These are phyloP conservation scores for Seriola dumerili DNA, from an alignment of 2,113 vertebrate species.

Conservation along the genomic window DNA sequence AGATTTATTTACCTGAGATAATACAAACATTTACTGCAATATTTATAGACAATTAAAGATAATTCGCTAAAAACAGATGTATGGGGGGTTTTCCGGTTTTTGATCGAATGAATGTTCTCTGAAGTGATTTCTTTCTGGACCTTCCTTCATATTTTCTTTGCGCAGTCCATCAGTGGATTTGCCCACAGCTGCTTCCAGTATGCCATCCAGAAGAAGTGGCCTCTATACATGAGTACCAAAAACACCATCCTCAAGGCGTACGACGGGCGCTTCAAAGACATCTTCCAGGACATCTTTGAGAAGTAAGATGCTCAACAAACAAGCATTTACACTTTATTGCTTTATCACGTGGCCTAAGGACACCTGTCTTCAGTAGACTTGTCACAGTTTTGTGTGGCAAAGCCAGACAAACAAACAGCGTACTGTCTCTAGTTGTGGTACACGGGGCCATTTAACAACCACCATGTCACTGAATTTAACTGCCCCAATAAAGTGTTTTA, in stretches of 20 bases:
- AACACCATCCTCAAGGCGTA: conserved; percentile 97
- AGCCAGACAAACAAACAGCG: too few species aligned
- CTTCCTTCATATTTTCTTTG: conserved; percentile 2
- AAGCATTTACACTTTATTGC: background rate
- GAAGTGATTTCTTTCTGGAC: background rate
- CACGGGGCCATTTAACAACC: background rate
- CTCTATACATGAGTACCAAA: conserved; percentile 95
- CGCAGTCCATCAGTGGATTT: conserved; percentile 94
- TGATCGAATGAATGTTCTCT: background rate
- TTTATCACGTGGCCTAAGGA: background rate
- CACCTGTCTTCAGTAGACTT: background rate
- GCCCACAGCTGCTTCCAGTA: conserved; percentile 99
- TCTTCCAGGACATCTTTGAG: conserved; percentile 95
- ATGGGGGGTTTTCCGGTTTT: background rate
- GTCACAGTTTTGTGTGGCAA: background rate
- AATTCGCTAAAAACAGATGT: background rate
- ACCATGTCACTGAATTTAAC: background rate
- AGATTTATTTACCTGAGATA: background rate
- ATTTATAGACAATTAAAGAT: background rate
- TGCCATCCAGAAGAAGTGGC: conserved; percentile 93
- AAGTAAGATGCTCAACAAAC: conserved; percentile 78
- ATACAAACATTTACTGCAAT: background rate
- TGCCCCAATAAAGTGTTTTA: background rate
- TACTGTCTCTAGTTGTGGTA: too few species aligned
- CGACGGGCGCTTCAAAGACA: conserved; percentile 95